phyloP scores from a whole-genome alignment of 2,888 invertebrate species.

The Criorhina ranunculi region DNA sequence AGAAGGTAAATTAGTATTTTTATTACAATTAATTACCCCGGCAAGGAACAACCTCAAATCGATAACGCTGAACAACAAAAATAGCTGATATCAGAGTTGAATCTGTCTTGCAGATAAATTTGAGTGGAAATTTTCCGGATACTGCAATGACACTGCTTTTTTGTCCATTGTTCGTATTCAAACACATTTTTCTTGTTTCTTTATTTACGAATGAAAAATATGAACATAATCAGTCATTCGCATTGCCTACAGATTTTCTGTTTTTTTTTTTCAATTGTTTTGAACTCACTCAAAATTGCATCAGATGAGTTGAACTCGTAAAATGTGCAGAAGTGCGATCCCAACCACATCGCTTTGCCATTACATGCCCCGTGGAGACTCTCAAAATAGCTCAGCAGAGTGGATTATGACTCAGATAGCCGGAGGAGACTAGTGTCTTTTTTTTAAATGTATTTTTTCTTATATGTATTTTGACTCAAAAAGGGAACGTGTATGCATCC shows the following conservation, averaged over 20 bases:
- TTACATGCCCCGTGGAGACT: too few relatives aligned
- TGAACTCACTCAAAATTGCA: background rate
- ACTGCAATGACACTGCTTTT: background rate
- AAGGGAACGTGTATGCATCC: constrained; percentile 9
- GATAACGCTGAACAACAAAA: constrained; percentile 28
- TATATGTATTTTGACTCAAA: too few relatives aligned
- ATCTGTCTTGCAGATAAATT: too few relatives aligned
- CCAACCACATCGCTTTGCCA: too few relatives aligned
- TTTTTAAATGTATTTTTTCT: too few relatives aligned
- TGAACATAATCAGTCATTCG: background rate
- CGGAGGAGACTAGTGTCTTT: too few relatives aligned
- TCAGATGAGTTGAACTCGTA: background rate
- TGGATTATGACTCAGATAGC: too few relatives aligned
- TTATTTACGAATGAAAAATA: background rate
- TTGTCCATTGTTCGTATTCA: background rate
- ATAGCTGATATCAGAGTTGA: constrained; percentile 17
- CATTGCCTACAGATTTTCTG: background rate
- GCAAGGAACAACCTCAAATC: background rate
- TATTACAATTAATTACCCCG: background rate
- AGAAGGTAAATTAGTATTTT: background rate
- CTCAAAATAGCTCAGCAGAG: too few relatives aligned
- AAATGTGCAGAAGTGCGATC: too few relatives aligned
- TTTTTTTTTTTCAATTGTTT: background rate
- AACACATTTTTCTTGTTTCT: background rate
- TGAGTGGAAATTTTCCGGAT: constrained; percentile 2